phyloP scores from a whole-genome alignment of 2,797 vertebrate genomes.

The Falco rusticolus region DNA sequence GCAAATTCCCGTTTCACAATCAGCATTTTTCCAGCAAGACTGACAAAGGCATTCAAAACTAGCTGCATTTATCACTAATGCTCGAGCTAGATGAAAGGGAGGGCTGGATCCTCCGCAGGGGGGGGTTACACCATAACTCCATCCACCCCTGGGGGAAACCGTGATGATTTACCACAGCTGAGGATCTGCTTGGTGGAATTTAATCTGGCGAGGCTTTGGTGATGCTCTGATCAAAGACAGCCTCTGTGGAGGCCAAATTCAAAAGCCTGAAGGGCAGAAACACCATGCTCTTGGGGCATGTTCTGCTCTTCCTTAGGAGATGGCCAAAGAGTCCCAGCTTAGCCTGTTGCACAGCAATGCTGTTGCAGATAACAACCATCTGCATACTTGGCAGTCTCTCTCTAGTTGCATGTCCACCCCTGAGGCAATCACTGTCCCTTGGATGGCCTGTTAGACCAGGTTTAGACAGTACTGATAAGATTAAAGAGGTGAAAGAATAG shows the following conservation, averaged over 20 bases:
- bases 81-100: neutral
- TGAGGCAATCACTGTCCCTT: slow-evolving; percentile 48
- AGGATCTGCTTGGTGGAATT: neutral
- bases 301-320: neutral
- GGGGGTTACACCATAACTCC: neutral
- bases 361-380: slow-evolving; percentile 60
- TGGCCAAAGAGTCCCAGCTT: neutral
- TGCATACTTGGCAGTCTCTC: slow-evolving; percentile 56
- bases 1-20: slow-evolving; percentile 58
- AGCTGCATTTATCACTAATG: slow-evolving; percentile 21
- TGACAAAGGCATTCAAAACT: slow-evolving; percentile 36
- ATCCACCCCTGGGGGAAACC: neutral
- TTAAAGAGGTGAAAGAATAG: slow-evolving; percentile 63
- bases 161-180: neutral
- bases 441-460: slow-evolving; percentile 62
- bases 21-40: slow-evolving; percentile 46
- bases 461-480: slow-evolving; percentile 52
- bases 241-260: neutral
- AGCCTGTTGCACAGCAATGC: slow-evolving; percentile 43
- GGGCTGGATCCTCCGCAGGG: neutral
- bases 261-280: neutral
- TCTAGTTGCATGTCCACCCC: slow-evolving; percentile 28
- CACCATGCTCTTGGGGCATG: neutral
- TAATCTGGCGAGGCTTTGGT: neutral
- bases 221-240: slow-evolving; percentile 34